A percentile compares a stretch with the other conserved stretches of the same genome.
Conservation (phyloP, 2,888 invertebrate genomes). For the Cheilosia vernalis region DNA sequence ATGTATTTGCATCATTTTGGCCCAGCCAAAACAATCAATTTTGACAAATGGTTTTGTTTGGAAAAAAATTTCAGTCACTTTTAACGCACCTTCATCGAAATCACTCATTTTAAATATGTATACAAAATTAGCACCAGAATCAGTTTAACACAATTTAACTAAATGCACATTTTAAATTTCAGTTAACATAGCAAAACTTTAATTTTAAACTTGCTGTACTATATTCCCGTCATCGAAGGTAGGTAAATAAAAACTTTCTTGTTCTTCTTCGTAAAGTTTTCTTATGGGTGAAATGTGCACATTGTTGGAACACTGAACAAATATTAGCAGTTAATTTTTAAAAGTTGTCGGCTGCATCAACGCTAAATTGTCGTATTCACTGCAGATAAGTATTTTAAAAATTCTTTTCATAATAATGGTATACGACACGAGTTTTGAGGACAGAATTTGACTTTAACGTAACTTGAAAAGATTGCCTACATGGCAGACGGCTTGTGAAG, state of each 20-base stretch:
- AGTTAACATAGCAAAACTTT: conserved; percentile 9
- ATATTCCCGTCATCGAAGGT: conserved; percentile 27
- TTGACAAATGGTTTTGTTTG: conserved; percentile 46
- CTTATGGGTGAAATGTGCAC: neutral
- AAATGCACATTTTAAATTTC: conserved; percentile 27
- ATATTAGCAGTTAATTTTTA: neutral
- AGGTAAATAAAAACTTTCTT: conserved; percentile 62
- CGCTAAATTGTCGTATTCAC: no score
- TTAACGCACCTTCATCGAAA: conserved; percentile 78
- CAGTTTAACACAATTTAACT: conserved; percentile 14
- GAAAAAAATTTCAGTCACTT: conserved; percentile 27
- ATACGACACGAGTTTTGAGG: no score
- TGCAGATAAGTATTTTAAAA: no score
- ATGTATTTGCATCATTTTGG: neutral
- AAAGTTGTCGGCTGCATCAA: no score
- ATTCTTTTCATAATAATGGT: no score
- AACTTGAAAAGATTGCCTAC: no score
- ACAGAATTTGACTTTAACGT: no score
- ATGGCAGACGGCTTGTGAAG: no score
- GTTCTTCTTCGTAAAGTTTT: conserved; percentile 28
- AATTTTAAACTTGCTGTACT: conserved; percentile 14
- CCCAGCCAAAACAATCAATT: conserved; percentile 56
- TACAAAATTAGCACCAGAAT: conserved; percentile 10
- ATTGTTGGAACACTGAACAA: neutral
- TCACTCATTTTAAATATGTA: conserved; percentile 76